Base-by-base conservation (phyloP, 2,113 vertebrate genomes). In the Geothlypis trichas region DNA sequence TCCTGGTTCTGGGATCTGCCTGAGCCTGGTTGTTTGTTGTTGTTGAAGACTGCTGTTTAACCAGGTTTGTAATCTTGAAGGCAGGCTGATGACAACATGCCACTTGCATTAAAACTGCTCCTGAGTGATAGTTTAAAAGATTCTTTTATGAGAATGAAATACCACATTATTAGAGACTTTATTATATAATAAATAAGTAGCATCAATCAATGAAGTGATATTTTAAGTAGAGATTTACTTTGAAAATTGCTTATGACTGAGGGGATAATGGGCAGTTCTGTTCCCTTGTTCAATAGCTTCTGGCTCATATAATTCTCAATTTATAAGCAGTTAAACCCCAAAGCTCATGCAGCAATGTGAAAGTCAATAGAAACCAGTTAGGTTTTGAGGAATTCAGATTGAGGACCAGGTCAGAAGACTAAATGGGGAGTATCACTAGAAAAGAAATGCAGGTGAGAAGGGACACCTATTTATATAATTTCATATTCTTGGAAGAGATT, bases 291-390 rank as follows among this genome's bases (percentile, higher is more conserved):
- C 77, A 68, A 7, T 61, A 62, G 62, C 54, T 93, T 91, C 91
- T 91, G 74, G 62, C 74, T 96, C 51, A 62, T 54, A 21, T 35
- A 84, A 49, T 68, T 87, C 80, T 93, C 66, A 75, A 28, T 87
- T 75, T 89, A 52, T 92, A 92, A 95, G 69, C 84, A 89, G 49
- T 86, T 96, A 91, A 89, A 81, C 62, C 33, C 27, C 15, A 12
- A 79, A 92, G 69, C 73, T 91, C 15, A 80, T 71, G 30, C 68
- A 76, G 23, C 15, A 13, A 78, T 87, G 18, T 68, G 49, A 49
- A 84, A 90, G 35, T 80, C 88, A 80, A n/a, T 76, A 84, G 52
- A 54, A 89, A 74, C 19, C 20, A 35, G 67, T 46, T 37, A 73
- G 58, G 84, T 75, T 84, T 67, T 81, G 66, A 82, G 52, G 65